Conservation (phyloP, 2,113 vertebrate species). For the Meriones unguiculatus region DNA sequence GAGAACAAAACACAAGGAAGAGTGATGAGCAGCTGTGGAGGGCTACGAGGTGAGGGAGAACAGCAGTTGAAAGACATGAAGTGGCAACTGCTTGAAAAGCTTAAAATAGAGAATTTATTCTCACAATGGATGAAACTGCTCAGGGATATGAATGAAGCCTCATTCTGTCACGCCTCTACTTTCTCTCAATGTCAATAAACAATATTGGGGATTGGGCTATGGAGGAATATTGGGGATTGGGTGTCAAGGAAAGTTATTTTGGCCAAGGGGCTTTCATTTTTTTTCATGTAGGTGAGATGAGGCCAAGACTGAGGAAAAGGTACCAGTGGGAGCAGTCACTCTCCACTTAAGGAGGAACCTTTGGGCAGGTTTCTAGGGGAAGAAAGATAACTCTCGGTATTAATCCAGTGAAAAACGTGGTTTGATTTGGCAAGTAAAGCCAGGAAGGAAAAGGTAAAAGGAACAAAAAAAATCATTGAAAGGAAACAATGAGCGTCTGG, state of each 20-base stretch:
- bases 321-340: not conserved
- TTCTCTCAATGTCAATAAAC: not conserved
- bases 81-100: not conserved
- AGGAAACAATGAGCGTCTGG: not conserved
- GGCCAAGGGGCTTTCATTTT: not conserved
- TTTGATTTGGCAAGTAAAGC: not conserved
- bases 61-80: not conserved
- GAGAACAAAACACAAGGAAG: not conserved
- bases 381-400: not conserved
- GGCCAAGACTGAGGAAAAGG: not conserved
- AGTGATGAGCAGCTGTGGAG: not conserved
- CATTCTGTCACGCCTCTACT: not conserved
- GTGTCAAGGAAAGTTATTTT: conserved; percentile 3
- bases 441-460: not conserved
- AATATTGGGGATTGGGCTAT: not conserved
- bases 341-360: not conserved
- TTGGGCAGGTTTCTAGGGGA: not conserved
- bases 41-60: not conserved
- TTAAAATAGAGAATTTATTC: conserved; percentile 46
- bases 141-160: not conserved
- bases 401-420: not conserved
- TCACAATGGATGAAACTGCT: not conserved
- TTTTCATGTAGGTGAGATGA: not conserved
- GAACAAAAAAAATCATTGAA: not conserved
- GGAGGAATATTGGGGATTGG: not conserved